phyloP scores from a whole-genome alignment of 2,113 vertebrate species.

The Ptychochromis oligacanthus region DNA sequence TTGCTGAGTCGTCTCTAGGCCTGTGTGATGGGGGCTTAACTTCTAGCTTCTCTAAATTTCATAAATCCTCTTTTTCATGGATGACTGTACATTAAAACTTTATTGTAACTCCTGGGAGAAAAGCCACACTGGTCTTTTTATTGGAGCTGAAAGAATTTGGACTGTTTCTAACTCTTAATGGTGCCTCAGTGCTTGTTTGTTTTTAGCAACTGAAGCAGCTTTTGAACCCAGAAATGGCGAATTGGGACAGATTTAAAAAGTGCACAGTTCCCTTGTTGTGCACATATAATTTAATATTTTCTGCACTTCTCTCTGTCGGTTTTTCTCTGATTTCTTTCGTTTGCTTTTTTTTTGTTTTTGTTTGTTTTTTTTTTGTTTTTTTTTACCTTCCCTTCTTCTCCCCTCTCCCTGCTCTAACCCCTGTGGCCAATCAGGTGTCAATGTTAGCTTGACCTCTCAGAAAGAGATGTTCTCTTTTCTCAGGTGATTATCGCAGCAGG shows the following conservation, averaged over 20 bases:
- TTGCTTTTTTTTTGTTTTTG: not conserved
- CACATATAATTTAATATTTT: not conserved
- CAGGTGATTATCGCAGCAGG: constrained; percentile 54
- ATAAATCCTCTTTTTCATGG: no score
- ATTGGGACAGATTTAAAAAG: not conserved
- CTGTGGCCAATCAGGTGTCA: not conserved
- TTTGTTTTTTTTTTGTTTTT: not conserved
- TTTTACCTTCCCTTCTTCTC: not conserved
- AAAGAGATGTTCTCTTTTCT: constrained; percentile 61
- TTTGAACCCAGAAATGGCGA: not conserved
- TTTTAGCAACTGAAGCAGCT: not conserved
- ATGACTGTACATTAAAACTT: no score
- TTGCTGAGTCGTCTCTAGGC: not conserved
- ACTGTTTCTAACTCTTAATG: no score
- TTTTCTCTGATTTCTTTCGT: not conserved
- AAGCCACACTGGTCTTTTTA: no score
- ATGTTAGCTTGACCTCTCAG: constrained; percentile 35
- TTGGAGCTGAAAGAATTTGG: no score
- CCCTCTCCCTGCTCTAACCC: constrained; percentile 3
- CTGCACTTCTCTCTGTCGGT: not conserved
- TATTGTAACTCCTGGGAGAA: no score
- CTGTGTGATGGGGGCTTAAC: not conserved
- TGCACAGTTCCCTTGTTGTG: not conserved
- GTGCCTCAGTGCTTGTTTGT: not conserved
- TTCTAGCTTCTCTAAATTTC: not conserved